These are phyloP conservation scores for Morone saxatilis DNA, from an alignment of 2,113 vertebrate species.

Conservation along the genomic window DNA sequence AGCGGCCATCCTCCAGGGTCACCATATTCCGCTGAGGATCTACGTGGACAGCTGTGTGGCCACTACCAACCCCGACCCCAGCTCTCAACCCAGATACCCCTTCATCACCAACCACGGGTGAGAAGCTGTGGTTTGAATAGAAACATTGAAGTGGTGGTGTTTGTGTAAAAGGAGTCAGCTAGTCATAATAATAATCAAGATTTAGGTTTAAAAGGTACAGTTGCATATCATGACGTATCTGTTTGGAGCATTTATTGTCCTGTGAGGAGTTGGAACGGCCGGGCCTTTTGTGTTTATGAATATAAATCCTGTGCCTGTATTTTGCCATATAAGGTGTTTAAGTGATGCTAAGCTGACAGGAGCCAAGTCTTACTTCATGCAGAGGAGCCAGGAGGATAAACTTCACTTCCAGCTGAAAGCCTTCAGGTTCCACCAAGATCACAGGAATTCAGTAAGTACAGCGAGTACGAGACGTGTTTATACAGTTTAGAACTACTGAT, in stretches of 20 bases:
- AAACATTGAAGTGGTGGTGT: not conserved
- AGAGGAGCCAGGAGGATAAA: slow-evolving; percentile 69
- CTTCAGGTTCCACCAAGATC: slow-evolving; percentile 74
- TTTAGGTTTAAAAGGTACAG: not conserved
- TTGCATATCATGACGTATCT: not conserved
- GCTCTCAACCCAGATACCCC: slow-evolving; percentile 53
- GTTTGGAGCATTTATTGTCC: not conserved
- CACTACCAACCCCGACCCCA: slow-evolving; percentile 44
- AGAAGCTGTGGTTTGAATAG: not conserved
- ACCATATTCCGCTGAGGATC: slow-evolving; percentile 75
- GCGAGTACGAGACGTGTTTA: not conserved
- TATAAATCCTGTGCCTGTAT: not conserved
- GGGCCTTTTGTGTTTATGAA: not conserved
- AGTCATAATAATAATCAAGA: slow-evolving; percentile 19
- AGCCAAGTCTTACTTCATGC: slow-evolving; percentile 77
- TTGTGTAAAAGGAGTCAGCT: not conserved
- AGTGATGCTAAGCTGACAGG: slow-evolving; percentile 73
- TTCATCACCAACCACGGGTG: slow-evolving; percentile 77
- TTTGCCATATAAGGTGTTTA: slow-evolving; percentile 74
- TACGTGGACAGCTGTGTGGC: slow-evolving; percentile 79
- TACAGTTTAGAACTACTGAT: not conserved
- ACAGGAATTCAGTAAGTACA: slow-evolving; percentile 67
- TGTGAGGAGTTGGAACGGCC: not conserved
- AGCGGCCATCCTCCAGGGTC: slow-evolving; percentile 55
- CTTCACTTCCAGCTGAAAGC: slow-evolving; percentile 78